Evolutionary conservation across 2,113 vertebrate species (phyloP).

Genomic region (Bufo gargarizans): DNA sequence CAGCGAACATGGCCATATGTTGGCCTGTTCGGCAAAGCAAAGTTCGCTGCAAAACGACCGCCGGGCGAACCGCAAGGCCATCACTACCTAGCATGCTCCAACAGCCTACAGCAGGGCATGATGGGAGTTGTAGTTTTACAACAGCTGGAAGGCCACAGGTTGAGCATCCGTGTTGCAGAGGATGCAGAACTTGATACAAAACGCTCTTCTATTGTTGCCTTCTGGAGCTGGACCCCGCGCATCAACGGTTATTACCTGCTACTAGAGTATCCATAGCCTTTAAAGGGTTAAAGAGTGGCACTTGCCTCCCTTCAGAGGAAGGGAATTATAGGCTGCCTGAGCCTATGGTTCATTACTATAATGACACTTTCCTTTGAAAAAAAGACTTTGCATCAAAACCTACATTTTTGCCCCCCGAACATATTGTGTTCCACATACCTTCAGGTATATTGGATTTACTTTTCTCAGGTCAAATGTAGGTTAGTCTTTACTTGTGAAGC

Average conservation of each 20-base stretch:
- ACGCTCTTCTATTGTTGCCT: background rate
- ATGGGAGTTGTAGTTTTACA: too few species aligned
- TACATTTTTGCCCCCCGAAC: background rate
- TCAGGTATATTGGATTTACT: slow-evolving; percentile 35
- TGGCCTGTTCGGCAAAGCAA: too few species aligned
- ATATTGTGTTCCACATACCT: background rate
- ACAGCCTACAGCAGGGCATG: too few species aligned
- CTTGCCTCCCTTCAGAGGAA: background rate
- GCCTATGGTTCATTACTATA: slow-evolving; percentile 2
- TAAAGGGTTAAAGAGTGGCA: background rate
- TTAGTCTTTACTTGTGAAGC: slow-evolving; percentile 49
- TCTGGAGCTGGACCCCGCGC: too few species aligned
- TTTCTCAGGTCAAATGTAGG: slow-evolving; percentile 54
- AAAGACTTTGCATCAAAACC: slow-evolving; percentile 20
- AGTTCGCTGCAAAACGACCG: too few species aligned
- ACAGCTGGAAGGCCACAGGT: too few species aligned
- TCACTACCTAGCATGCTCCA: too few species aligned
- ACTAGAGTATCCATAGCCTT: too few species aligned
- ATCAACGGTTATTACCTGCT: too few species aligned
- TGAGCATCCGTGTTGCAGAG: background rate
- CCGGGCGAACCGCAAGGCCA: too few species aligned
- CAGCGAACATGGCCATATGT: too few species aligned
- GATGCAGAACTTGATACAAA: background rate
- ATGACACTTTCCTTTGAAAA: slow-evolving; percentile 24
- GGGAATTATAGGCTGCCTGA: background rate